Base-by-base conservation (phyloP, 1,140 invertebrate species). In the Pseudomyrmex flavicornis region DNA sequence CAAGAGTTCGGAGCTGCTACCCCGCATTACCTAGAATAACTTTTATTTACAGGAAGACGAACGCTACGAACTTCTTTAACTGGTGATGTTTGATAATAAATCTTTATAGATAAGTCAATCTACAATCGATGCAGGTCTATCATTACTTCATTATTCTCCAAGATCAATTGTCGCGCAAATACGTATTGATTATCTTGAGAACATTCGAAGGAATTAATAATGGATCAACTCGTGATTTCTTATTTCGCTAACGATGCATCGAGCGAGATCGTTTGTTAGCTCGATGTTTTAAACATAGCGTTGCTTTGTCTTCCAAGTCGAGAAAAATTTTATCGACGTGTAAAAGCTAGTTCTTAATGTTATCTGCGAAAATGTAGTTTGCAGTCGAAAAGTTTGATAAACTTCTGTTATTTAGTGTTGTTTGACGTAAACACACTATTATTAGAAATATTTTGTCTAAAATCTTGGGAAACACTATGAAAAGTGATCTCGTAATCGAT, bases 1-100 rank as follows among this genome's bases (percentile, higher is more conserved):
- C 95, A 97, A 95, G 93, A 97, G 96, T 95, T 97, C 97, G 90
- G 97, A 97, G 95, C 97, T 97, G 95, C 97, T 97, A 94, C 97
- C 97, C 93, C 96, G 96, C 97, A 97, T 97, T 89, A 91, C 90
- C 90, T 84, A 35, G 35, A 65, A 69, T 73, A 75, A 68, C 75
- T 85, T 58, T 84, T 58, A 35, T 79, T 66, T 76, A 50, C 46
- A 70, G 56, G 82, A 82, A 26, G 76, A 83, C 80, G 77, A 35
- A 63, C 73, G 82, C 85, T 77, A 82, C 72, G 76, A 74, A 68
- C 84, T 80, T 80, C 84, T 73, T 84, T 35, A 35, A 35, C 35
- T 35, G 5, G 35, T 7, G 35, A 35, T 35, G 35, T 35, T 35
- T 35, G 35, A 5, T 35, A 35, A 35, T 35, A 35, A 35, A 35